Conservation (phyloP, 2,888 invertebrate genomes). For the Apamea monoglypha region DNA sequence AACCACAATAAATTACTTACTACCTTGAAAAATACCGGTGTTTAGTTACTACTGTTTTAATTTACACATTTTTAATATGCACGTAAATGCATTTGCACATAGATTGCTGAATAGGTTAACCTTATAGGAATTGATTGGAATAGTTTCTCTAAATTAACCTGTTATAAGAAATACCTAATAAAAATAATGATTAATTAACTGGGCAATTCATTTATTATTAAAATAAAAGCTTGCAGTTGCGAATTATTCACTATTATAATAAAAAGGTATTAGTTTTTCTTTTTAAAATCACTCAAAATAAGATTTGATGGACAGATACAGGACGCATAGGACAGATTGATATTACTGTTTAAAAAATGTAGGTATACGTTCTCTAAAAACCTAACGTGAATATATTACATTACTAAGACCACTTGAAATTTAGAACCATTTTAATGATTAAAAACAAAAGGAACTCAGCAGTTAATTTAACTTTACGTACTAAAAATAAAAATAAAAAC, state of each 20-base stretch:
- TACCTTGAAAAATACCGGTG: constrained; percentile 5
- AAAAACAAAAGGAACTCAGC: constrained; percentile 2
- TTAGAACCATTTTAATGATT: background rate
- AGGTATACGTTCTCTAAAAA: too few relatives aligned
- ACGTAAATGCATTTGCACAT: background rate
- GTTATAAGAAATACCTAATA: background rate
- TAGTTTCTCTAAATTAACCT: background rate
- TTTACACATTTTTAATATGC: background rate
- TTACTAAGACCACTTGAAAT: background rate
- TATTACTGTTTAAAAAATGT: background rate
- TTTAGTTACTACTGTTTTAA: background rate
- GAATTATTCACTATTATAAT: background rate
- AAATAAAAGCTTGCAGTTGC: background rate
- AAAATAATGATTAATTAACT: background rate
- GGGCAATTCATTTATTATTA: background rate
- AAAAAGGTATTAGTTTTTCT: background rate
- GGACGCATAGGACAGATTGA: background rate
- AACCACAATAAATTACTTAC: background rate
- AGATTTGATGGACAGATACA: background rate
- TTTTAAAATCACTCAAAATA: background rate
- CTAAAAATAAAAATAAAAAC: background rate
- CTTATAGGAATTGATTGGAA: fast-evolving
- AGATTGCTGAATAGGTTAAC: background rate
- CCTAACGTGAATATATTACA: too few relatives aligned
- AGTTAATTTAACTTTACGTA: background rate